These are phyloP conservation scores for Crenuchus spilurus DNA, from an alignment of 2,797 vertebrate genomes.

Conservation along the genomic window DNA sequence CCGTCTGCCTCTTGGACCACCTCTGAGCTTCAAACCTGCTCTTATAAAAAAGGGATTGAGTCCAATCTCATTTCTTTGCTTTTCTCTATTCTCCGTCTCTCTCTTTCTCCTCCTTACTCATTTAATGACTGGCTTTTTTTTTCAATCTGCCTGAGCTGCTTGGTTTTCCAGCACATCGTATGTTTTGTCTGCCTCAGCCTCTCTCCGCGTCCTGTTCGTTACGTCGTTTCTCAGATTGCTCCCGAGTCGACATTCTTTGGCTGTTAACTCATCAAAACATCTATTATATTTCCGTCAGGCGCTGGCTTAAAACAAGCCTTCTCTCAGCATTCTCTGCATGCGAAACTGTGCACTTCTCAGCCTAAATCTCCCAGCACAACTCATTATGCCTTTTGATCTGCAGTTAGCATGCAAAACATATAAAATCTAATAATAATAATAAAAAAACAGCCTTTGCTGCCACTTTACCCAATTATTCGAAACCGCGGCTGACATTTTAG, in stretches of 20 bases:
- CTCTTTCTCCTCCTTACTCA: background rate
- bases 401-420: background rate
- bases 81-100: background rate
- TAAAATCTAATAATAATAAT: too few species aligned
- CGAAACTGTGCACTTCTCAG: background rate
- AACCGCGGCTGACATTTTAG: background rate
- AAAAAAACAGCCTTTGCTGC: background rate
- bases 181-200: background rate
- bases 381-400: background rate
- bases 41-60: constrained; percentile 39
- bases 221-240: background rate
- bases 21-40: constrained; percentile 5
- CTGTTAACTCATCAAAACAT: background rate
- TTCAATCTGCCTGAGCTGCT: background rate
- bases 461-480: background rate
- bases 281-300: background rate
- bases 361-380: background rate
- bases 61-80: constrained; percentile 42
- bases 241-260: background rate
- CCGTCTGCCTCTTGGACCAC: constrained; percentile 25
- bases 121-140: constrained; percentile 13
- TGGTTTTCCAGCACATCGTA: background rate
- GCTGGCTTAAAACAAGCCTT: background rate
- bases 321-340: background rate
- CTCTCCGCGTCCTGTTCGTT: background rate